These are phyloP conservation scores for Fistularia tabacaria DNA, from an alignment of 2,797 vertebrate species.

Conservation along the genomic window DNA sequence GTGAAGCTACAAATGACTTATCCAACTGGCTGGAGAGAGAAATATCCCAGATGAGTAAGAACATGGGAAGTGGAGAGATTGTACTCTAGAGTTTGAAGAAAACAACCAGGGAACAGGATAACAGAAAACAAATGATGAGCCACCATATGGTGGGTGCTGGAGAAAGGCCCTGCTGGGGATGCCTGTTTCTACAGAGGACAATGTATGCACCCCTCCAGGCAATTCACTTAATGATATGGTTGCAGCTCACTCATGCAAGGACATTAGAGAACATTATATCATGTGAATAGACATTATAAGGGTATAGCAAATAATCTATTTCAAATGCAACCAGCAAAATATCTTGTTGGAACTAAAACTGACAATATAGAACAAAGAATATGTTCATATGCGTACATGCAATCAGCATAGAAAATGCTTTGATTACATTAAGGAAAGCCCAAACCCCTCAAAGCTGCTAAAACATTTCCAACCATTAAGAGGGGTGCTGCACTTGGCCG, in stretches of 20 bases:
- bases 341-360: neutral
- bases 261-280: slow-evolving; percentile 12
- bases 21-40: slow-evolving; percentile 66
- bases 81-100: slow-evolving; percentile 62
- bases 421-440: too few relatives aligned
- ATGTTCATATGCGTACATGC: too few relatives aligned
- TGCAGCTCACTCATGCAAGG: slow-evolving; percentile 39
- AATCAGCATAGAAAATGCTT: too few relatives aligned
- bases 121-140: slow-evolving; percentile 68
- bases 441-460: too few relatives aligned
- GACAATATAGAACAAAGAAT: neutral
- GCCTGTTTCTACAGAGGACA: slow-evolving; percentile 57
- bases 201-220: slow-evolving; percentile 43
- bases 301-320: too few relatives aligned
- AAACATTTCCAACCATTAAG: too few relatives aligned
- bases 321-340: neutral
- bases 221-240: slow-evolving; percentile 54
- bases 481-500: too few relatives aligned
- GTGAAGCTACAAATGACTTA: slow-evolving; percentile 69
- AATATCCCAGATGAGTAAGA: slow-evolving; percentile 62
- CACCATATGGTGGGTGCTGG: slow-evolving; percentile 66
- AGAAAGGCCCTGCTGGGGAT: slow-evolving; percentile 57
- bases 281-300: slow-evolving; percentile 8
- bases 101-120: slow-evolving; percentile 43
- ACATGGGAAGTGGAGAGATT: slow-evolving; percentile 65